Evolutionary conservation across 2,113 vertebrate genomes (phyloP).

Genomic region (Megaptera novaeangliae): DNA sequence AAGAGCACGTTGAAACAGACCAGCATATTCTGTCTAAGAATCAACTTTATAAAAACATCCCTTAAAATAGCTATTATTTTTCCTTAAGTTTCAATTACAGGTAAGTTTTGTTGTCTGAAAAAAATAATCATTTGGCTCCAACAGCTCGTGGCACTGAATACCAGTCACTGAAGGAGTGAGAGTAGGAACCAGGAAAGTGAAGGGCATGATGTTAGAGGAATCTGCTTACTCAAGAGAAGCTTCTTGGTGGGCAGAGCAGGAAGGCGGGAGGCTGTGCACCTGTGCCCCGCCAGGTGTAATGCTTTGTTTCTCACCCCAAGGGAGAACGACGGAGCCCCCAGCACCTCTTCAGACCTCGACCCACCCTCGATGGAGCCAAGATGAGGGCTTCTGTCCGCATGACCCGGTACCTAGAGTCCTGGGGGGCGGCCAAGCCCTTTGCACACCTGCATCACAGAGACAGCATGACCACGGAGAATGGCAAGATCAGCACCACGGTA

Average conservation of each 20-base stretch:
- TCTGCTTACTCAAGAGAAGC: fast-evolving
- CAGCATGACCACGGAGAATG: constrained; percentile 98
- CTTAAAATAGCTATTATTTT: background rate
- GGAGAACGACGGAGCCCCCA: constrained; percentile 92
- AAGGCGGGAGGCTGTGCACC: fast-evolving
- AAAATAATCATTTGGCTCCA: background rate
- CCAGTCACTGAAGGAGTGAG: background rate
- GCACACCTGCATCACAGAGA: constrained; percentile 96
- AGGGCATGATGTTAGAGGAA: fast-evolving
- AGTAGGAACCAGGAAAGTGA: fast-evolving
- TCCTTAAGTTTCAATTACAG: background rate
- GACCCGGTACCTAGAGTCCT: constrained; percentile 98
- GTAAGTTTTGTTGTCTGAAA: background rate
- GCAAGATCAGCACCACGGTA: constrained; percentile 97
- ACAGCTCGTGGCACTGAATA: too few relatives aligned
- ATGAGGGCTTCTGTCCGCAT: constrained; percentile 98
- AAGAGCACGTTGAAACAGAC: background rate
- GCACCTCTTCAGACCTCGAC: constrained; percentile 89
- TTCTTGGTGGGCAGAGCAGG: fast-evolving
- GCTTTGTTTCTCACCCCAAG: constrained; percentile 72
- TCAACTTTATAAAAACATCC: background rate
- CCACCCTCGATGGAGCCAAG: constrained; percentile 90
- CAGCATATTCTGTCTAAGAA: background rate
- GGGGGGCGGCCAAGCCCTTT: constrained; percentile 98
- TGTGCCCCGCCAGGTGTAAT: fast-evolving